A percentile compares a stretch with the other conserved stretches of the same genome.
Conservation (phyloP, 2,113 vertebrate genomes). For the Mesoclemmys tuberculata region DNA sequence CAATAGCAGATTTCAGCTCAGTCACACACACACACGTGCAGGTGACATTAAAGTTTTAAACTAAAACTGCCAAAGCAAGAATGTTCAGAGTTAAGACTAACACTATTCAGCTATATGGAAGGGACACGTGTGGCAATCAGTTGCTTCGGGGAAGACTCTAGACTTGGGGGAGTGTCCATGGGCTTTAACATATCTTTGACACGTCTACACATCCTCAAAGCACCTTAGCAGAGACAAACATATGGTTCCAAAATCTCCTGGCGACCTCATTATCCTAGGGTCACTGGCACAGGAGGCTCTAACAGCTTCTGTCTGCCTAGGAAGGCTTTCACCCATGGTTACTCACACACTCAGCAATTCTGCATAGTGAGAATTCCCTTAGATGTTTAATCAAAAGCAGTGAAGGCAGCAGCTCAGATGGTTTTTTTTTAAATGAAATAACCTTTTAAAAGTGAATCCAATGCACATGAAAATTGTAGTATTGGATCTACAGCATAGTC, state of each 20-base stretch:
- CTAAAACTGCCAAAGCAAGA: background rate
- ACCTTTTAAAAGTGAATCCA: background rate
- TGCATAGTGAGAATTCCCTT: slow-evolving; percentile 56
- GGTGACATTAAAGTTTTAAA: background rate
- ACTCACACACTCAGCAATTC: background rate
- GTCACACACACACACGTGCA: background rate
- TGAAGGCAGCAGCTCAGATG: slow-evolving; percentile 22
- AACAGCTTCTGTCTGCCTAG: background rate
- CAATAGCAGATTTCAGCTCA: background rate
- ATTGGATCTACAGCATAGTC: background rate
- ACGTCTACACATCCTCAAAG: slow-evolving; percentile 65
- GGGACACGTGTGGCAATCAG: accelerated
- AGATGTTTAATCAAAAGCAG: slow-evolving; percentile 57
- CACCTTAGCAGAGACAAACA: slow-evolving; percentile 58
- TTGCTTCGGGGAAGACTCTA: background rate
- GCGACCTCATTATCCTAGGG: slow-evolving; percentile 51
- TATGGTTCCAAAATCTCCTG: slow-evolving; percentile 41
- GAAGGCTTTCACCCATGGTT: slow-evolving; percentile 61
- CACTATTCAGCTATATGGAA: accelerated
- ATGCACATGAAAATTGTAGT: background rate
- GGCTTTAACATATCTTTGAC: slow-evolving; percentile 65
- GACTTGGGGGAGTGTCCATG: slow-evolving; percentile 34
- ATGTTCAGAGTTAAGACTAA: background rate
- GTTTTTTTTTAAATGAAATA: background rate
- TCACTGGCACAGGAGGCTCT: background rate